Evolutionary conservation across 2,888 invertebrate genomes (phyloP).

Genomic region (Drosophila nr. perissopoda): DNA sequence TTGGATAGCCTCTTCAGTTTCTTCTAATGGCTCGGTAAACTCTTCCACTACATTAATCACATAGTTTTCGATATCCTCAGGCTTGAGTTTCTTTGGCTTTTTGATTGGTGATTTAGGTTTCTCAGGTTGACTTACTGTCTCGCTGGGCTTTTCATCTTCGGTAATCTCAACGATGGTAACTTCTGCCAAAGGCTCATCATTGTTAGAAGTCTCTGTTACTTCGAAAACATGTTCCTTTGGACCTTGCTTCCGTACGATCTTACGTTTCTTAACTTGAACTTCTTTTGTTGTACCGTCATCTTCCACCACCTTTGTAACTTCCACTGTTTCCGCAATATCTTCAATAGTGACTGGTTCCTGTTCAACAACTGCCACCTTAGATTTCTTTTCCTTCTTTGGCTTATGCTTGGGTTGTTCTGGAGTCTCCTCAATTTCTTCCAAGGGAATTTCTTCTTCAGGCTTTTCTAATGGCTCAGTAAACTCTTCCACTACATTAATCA

Average conservation of each 20-base stretch:
- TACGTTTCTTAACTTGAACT: conserved; percentile 84
- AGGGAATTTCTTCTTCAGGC: not conserved
- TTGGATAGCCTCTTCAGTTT: not conserved
- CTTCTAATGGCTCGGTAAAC: conserved; percentile 22
- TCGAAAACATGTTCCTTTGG: conserved; percentile 84
- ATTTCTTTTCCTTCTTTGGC: too few relatives aligned
- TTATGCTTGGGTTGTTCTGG: too few relatives aligned
- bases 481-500: not conserved
- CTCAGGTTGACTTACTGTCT: too few relatives aligned
- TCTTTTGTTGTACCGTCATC: conserved; percentile 82
- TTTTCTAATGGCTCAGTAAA: conserved; percentile 25
- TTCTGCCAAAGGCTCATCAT: too few relatives aligned
- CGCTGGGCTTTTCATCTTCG: too few relatives aligned
- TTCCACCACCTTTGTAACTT: conserved; percentile 66
- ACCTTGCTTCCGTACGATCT: conserved; percentile 84
- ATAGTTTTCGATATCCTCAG: conserved; percentile 52
- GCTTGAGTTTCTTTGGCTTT: too few relatives aligned
- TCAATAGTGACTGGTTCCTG: conserved; percentile 46
- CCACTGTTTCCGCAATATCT: conserved; percentile 72
- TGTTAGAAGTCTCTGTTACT: too few relatives aligned
- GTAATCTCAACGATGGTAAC: too few relatives aligned
- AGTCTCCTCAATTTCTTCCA: conserved; percentile 1
- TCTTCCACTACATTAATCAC: not conserved
- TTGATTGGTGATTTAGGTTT: too few relatives aligned
- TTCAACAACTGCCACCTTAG: too few relatives aligned